These are phyloP conservation scores for Tineola bisselliella DNA, from an alignment of 2,888 invertebrate species.

Conservation along the genomic window DNA sequence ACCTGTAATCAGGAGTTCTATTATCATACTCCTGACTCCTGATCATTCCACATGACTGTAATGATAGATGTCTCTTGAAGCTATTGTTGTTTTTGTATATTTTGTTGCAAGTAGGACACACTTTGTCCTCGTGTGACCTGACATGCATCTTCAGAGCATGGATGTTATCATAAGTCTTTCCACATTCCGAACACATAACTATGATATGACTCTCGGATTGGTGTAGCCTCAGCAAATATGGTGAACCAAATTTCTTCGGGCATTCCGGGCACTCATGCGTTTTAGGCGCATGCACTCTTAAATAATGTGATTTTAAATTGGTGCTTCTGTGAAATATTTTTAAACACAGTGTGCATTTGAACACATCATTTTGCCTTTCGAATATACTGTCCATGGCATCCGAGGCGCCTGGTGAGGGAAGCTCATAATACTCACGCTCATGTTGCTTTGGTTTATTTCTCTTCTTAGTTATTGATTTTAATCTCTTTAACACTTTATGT, in stretches of 20 bases:
- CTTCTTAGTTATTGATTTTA: conserved; percentile 19
- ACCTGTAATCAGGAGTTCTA: neutral
- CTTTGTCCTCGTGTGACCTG: conserved; percentile 29
- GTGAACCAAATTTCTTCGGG: conserved; percentile 31
- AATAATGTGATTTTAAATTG: conserved; percentile 36
- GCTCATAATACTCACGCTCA: no score
- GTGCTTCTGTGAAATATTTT: conserved; percentile 29
- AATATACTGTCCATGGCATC: no score
- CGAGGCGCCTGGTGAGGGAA: no score
- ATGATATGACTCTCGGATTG: conserved; percentile 30
- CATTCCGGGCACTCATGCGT: conserved; percentile 33
- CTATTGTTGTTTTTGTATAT: conserved; percentile 41
- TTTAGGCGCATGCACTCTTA: conserved; percentile 40
- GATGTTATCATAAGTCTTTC: conserved; percentile 36
- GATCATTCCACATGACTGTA: conserved; percentile 31
- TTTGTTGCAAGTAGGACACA: conserved; percentile 45
- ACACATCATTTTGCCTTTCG: conserved; percentile 17
- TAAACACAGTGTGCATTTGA: conserved; percentile 31
- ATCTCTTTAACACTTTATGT: conserved; percentile 26
- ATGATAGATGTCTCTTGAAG: conserved; percentile 39
- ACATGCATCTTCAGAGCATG: conserved; percentile 40
- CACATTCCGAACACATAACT: conserved; percentile 40
- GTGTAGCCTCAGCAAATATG: conserved; percentile 28
- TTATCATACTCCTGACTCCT: conserved; percentile 15
- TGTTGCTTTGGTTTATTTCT: conserved; percentile 20